Evolutionary conservation across 1,140 invertebrate species (phyloP).

Genomic region (Hypsibius dujardini): DNA sequence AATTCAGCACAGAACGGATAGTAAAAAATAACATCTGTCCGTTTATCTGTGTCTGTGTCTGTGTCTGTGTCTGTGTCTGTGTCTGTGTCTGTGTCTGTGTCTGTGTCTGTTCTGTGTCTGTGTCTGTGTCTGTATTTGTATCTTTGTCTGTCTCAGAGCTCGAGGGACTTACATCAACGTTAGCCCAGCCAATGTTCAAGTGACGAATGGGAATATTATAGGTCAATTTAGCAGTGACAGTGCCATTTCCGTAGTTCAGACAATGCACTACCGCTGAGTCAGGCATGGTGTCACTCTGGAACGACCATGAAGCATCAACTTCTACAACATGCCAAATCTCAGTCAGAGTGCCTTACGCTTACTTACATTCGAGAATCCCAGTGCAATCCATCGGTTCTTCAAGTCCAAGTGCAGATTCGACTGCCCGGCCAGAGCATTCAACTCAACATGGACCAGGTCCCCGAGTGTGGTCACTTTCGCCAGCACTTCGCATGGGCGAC

Average conservation of each 20-base stretch:
- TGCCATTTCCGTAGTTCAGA: not conserved
- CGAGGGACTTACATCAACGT: not conserved
- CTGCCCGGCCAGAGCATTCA: not conserved
- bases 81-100: no score
- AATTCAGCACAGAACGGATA: no score
- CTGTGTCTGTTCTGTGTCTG: not conserved
- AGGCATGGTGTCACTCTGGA: not conserved
- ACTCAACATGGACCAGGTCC: not conserved
- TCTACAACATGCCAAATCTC: not conserved
- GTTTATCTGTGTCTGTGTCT: not conserved
- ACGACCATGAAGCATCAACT: not conserved
- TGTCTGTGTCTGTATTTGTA: no score
- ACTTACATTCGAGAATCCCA: not conserved
- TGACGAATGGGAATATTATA: not conserved
- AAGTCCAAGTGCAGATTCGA: not conserved
- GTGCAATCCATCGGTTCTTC: not conserved
- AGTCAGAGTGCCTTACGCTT: not conserved
- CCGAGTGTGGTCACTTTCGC: not conserved
- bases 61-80: no score
- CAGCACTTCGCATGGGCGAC: not conserved
- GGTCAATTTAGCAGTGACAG: not conserved
- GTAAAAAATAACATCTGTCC: not conserved
- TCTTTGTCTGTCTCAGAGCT: not conserved
- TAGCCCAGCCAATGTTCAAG: not conserved
- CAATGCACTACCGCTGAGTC: not conserved